phyloP scores from a whole-genome alignment of 2,888 invertebrate genomes.

The Aphodius granarius region DNA sequence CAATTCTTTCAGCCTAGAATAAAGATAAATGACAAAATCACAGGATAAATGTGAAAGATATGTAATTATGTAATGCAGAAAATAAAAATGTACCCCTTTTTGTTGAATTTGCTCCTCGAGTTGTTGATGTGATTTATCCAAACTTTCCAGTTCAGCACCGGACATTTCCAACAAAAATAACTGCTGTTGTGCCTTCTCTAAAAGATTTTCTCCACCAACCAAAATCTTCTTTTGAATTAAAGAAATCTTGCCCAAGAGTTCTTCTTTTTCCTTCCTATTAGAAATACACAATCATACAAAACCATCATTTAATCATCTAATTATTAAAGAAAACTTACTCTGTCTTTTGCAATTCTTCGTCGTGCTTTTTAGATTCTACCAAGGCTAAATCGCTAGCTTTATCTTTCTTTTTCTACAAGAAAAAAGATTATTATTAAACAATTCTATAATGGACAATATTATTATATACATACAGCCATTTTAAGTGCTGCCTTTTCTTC shows the following conservation, averaged over 20 bases:
- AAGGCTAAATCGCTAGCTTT: constrained; percentile 33
- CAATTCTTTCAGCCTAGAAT: constrained; percentile 79
- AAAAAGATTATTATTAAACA: constrained; percentile 2
- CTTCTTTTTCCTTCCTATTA: constrained; percentile 72
- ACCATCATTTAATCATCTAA: not conserved
- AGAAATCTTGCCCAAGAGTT: constrained; percentile 80
- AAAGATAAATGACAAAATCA: no score
- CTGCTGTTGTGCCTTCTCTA: constrained; percentile 96
- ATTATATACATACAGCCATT: constrained; percentile 30
- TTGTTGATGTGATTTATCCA: constrained; percentile 78
- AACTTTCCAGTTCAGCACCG: constrained; percentile 76
- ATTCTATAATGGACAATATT: constrained; percentile 1
- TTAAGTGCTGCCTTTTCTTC: constrained; percentile 44
- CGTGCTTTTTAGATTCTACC: constrained; percentile 46
- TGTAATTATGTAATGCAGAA: not conserved
- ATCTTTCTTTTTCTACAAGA: constrained; percentile 33
- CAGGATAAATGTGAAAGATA: constrained; percentile 20
- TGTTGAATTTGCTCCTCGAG: constrained; percentile 81
- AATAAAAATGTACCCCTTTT: constrained; percentile 64
- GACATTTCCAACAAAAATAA: constrained; percentile 86
- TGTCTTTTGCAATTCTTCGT: constrained; percentile 48
- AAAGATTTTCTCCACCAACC: constrained; percentile 95
- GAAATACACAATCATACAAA: not conserved
- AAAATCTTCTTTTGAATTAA: constrained; percentile 94
- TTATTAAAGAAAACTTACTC: constrained; percentile 42